Conservation (phyloP, 2,113 vertebrate species). For the Myotis lucifugus region DNA sequence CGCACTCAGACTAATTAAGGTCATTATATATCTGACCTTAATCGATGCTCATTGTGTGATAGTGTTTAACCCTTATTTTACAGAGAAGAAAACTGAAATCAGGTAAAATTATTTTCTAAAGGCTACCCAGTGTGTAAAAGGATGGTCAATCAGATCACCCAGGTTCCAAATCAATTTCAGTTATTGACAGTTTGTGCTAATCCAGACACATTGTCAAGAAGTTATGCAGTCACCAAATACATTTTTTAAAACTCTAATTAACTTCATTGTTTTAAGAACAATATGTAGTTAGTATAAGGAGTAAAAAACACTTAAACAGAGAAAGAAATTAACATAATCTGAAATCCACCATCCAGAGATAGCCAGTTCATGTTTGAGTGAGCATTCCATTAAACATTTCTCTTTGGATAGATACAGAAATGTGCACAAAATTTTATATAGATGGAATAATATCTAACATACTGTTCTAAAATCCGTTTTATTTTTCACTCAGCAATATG, state of each 20-base stretch:
- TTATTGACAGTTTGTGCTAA: neutral
- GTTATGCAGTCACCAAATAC: neutral
- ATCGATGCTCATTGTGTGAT: neutral
- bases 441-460: conserved; percentile 66
- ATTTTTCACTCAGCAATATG: conserved; percentile 76
- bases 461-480: conserved; percentile 65
- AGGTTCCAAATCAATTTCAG: neutral
- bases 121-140: neutral
- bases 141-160: neutral
- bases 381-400: conserved; percentile 43
- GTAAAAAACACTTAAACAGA: neutral
- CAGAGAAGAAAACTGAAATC: neutral
- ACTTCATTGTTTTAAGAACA: neutral
- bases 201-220: neutral
- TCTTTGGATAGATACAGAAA: conserved; percentile 37
- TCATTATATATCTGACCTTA: neutral
- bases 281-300: neutral
- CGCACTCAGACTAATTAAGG: neutral
- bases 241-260: conserved; percentile 17
- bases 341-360: neutral
- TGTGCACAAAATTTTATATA: conserved; percentile 63
- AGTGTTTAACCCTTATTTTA: neutral
- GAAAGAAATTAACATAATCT: conserved; percentile 20
- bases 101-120: neutral
- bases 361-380: conserved; percentile 38